Percentiles rank a stretch among this genome's conserved stretches.
phyloP scores from a whole-genome alignment of 1,140 invertebrate species.

The Cyclina sinensis region DNA sequence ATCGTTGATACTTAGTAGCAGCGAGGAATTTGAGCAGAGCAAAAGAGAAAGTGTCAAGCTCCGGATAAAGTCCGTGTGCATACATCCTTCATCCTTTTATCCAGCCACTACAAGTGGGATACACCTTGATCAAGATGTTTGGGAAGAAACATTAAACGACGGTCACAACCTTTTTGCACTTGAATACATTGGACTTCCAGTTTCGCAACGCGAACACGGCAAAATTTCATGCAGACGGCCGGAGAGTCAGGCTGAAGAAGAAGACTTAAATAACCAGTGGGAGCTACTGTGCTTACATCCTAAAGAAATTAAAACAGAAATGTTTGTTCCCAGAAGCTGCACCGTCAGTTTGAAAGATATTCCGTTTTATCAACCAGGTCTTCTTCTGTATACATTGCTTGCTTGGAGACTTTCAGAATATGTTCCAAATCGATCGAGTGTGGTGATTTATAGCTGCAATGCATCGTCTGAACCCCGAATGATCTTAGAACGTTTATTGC shows the following conservation, averaged over 20 bases:
- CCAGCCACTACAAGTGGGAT: neutral
- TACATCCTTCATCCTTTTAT: neutral
- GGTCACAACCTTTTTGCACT: neutral
- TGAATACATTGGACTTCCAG: constrained; percentile 3
- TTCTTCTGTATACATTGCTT: neutral
- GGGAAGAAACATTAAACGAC: neutral
- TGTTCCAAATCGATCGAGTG: constrained; percentile 12
- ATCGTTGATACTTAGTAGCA: neutral
- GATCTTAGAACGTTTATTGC: neutral
- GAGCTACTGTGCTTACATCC: neutral
- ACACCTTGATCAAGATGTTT: no score
- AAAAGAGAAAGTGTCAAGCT: neutral
- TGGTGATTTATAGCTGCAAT: neutral
- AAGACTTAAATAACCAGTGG: neutral
- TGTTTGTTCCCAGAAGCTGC: constrained; percentile 8
- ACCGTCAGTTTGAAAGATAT: no score
- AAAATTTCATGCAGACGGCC: no score
- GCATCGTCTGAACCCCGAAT: neutral
- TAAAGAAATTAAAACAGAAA: constrained; percentile 6
- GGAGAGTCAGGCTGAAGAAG: neutral
- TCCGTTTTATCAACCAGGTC: no score
- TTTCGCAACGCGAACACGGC: no score
- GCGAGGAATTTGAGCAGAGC: neutral
- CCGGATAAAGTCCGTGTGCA: no score
- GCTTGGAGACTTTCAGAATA: neutral